Percentiles rank a stretch among this genome's conserved stretches.
Evolutionary conservation across 2,797 vertebrate species (phyloP).

Genomic region (Poeciliopsis infans): DNA sequence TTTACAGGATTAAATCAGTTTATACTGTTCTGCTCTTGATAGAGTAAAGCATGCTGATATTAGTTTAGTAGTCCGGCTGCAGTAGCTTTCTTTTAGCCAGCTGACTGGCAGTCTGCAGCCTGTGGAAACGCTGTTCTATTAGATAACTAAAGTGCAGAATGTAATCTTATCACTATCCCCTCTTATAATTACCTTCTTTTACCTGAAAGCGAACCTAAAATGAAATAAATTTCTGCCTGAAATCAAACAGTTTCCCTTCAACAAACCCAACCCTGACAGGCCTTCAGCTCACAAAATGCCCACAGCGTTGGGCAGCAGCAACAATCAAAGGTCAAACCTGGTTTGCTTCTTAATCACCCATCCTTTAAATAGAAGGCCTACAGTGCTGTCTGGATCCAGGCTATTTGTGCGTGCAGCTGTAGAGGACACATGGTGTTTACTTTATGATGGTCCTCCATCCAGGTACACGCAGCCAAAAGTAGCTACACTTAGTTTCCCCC

Average conservation of each 20-base stretch:
- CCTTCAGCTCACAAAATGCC: constrained; percentile 66
- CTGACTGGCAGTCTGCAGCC: neutral
- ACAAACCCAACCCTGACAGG: constrained; percentile 39
- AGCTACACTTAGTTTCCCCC: constrained; percentile 14
- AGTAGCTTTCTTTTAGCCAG: neutral
- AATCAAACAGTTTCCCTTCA: constrained; percentile 47
- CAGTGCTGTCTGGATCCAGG: constrained; percentile 59
- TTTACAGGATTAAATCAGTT: neutral
- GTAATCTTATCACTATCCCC: constrained; percentile 10
- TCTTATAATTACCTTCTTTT: constrained; percentile 21
- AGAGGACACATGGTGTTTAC: constrained; percentile 47
- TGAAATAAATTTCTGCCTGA: constrained; percentile 48
- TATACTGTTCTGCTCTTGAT: neutral
- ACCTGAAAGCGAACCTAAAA: constrained; percentile 17
- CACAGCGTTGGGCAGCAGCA: constrained; percentile 69
- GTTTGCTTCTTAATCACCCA: constrained; percentile 76
- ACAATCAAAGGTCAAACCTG: constrained; percentile 76
- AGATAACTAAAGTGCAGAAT: constrained; percentile 10
- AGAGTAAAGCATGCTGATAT: neutral
- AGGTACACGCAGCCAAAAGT: constrained; percentile 30
- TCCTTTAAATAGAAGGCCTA: constrained; percentile 74
- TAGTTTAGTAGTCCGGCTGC: neutral
- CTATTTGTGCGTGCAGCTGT: constrained; percentile 54
- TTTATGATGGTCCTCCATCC: constrained; percentile 35
- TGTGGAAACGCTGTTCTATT: neutral